These are phyloP conservation scores for Pseudomugil tenellus DNA, from an alignment of 2,797 vertebrate genomes.

Conservation along the genomic window DNA sequence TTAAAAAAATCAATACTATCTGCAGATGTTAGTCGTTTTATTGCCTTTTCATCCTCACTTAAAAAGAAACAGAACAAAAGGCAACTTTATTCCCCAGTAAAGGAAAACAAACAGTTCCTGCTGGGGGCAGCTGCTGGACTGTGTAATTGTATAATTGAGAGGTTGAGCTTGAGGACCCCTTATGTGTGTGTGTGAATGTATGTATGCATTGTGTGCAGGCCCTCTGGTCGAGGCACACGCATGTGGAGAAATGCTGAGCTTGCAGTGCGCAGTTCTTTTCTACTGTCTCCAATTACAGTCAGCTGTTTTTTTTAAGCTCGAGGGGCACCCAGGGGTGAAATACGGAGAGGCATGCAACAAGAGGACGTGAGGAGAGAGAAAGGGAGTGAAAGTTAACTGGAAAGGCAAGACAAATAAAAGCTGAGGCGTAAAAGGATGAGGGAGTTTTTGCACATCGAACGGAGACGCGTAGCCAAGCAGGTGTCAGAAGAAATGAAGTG, in stretches of 20 bases:
- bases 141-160: conserved; percentile 81
- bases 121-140: conserved; percentile 73
- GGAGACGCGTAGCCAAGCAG: conserved; percentile 24
- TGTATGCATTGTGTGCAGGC: conserved; percentile 41
- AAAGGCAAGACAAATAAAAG: conserved; percentile 41
- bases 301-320: conserved; percentile 65
- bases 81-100: conserved; percentile 66
- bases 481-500: conserved; percentile 32
- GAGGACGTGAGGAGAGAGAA: conserved; percentile 55
- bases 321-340: conserved; percentile 78
- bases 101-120: conserved; percentile 78
- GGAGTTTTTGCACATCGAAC: conserved; percentile 8
- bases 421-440: conserved; percentile 19
- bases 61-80: conserved; percentile 70
- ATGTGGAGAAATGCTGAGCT: conserved; percentile 75
- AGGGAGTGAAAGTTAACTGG: conserved; percentile 17
- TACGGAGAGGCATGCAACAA: conserved; percentile 69
- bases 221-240: conserved; percentile 62
- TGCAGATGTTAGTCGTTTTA: conserved; percentile 63
- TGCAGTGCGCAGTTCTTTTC: conserved; percentile 68
- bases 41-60: conserved; percentile 62
- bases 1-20: conserved; percentile 62
- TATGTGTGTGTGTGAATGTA: conserved; percentile 33
- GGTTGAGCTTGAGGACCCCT: conserved; percentile 65
- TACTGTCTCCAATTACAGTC: conserved; percentile 78